Evolutionary conservation across 1,140 invertebrate genomes (phyloP).

Genomic region (Zaprionus ghesquierei): DNA sequence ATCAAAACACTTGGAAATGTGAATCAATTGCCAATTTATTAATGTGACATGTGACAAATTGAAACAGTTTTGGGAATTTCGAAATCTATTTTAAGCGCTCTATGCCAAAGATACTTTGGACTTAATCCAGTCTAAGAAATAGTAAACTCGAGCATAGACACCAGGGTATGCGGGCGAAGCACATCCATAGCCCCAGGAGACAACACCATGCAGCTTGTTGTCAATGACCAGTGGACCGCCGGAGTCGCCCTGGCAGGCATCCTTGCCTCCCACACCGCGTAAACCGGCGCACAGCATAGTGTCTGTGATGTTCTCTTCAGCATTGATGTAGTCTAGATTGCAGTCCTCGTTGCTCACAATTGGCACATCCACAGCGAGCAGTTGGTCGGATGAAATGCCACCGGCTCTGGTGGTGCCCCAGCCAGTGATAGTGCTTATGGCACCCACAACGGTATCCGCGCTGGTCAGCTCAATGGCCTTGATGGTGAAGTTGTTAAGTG

Average conservation of each 20-base stretch:
- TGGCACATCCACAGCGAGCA: constrained; percentile 65
- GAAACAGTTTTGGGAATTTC: background rate
- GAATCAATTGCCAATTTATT: constrained; percentile 25
- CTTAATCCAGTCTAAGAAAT: constrained; percentile 82
- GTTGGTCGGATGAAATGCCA: constrained; percentile 42
- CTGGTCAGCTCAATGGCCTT: constrained; percentile 40
- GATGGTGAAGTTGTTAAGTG: constrained; percentile 72
- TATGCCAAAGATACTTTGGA: constrained; percentile 7
- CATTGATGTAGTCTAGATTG: constrained; percentile 53
- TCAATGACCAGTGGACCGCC: constrained; percentile 80
- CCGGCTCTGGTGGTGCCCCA: constrained; percentile 74
- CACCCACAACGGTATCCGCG: constrained; percentile 26
- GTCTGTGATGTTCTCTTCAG: constrained; percentile 71
- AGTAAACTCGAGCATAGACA: constrained; percentile 86
- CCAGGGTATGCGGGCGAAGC: constrained; percentile 85
- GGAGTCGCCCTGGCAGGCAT: constrained; percentile 84
- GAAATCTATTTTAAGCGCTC: background rate
- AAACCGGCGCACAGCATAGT: constrained; percentile 85
- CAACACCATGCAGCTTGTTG: constrained; percentile 84
- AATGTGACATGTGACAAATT: constrained; percentile 23
- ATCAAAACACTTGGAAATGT: constrained; percentile 8
- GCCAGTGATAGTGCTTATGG: constrained; percentile 74
- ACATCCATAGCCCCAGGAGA: constrained; percentile 88
- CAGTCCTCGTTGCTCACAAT: constrained; percentile 62
- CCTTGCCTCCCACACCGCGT: constrained; percentile 80